phyloP scores from a whole-genome alignment of 2,113 vertebrate genomes.

The Gallinago jamesoni region DNA sequence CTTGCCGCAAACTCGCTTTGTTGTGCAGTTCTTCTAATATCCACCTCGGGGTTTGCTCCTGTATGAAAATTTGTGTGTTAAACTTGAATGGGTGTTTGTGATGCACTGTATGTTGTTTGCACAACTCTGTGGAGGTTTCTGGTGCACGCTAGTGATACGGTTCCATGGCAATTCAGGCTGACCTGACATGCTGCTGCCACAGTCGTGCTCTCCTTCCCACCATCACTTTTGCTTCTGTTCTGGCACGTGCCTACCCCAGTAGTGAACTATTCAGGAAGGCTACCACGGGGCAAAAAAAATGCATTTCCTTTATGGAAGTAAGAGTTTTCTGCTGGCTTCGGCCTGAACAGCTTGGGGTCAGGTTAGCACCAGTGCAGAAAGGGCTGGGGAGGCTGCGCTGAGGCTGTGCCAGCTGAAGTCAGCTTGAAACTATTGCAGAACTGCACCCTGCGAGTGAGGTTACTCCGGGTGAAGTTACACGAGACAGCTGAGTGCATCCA shows the following conservation, averaged over 20 bases:
- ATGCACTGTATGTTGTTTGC: accelerated
- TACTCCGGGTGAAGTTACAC: constrained; percentile 64
- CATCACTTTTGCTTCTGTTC: background rate
- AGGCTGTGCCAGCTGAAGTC: constrained; percentile 58
- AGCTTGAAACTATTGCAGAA: constrained; percentile 65
- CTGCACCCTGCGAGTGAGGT: constrained; percentile 50
- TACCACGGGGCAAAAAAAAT: background rate
- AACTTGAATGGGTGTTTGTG: background rate
- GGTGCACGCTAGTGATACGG: accelerated
- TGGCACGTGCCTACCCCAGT: background rate
- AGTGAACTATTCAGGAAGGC: background rate
- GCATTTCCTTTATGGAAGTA: background rate
- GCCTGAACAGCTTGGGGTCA: background rate
- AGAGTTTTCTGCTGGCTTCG: constrained; percentile 7
- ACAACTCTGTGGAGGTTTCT: background rate
- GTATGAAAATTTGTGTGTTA: background rate
- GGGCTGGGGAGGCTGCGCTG: constrained; percentile 37
- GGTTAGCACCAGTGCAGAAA: constrained; percentile 44
- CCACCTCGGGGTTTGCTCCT: background rate
- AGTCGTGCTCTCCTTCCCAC: background rate
- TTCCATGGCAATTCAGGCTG: background rate
- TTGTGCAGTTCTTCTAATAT: background rate
- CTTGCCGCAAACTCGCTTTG: background rate
- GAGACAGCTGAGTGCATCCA: constrained; percentile 59
- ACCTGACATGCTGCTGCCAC: background rate